These are phyloP conservation scores for Brachionus asplanchnoidis DNA, from an alignment of 1,140 invertebrate species.

Conservation along the genomic window DNA sequence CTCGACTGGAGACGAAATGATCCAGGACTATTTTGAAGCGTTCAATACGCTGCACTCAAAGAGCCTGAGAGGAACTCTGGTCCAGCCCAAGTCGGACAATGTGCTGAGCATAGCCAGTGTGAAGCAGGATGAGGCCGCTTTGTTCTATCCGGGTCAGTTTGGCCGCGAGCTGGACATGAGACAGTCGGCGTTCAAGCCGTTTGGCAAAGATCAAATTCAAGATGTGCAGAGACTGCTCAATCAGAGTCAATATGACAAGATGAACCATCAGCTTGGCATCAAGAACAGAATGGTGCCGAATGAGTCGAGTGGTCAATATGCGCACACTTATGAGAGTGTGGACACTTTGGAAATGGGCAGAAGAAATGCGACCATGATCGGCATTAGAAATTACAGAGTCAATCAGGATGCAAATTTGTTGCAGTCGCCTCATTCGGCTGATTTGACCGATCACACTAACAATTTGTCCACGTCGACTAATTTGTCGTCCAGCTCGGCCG, in stretches of 20 bases:
- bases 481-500: constrained; percentile 15
- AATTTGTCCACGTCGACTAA: constrained; percentile 26
- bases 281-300: neutral
- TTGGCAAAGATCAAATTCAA: constrained; percentile 27
- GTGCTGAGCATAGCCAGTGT: neutral
- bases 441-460: neutral
- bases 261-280: constrained; percentile 4
- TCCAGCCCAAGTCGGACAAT: neutral
- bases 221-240: neutral
- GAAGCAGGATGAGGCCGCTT: neutral
- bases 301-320: constrained; percentile 24
- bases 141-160: neutral
- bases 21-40: constrained; percentile 36
- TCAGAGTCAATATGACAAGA: constrained; percentile 38
- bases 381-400: neutral
- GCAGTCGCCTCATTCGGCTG: neutral
- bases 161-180: neutral
- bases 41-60: neutral
- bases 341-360: neutral
- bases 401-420: neutral
- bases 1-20: constrained; percentile 13
- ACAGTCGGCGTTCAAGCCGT: constrained; percentile 39
- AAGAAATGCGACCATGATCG: neutral
- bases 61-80: neutral
- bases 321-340: constrained; percentile 27